Conservation (phyloP, 2,113 vertebrate species). For the Cromileptes altivelis region DNA sequence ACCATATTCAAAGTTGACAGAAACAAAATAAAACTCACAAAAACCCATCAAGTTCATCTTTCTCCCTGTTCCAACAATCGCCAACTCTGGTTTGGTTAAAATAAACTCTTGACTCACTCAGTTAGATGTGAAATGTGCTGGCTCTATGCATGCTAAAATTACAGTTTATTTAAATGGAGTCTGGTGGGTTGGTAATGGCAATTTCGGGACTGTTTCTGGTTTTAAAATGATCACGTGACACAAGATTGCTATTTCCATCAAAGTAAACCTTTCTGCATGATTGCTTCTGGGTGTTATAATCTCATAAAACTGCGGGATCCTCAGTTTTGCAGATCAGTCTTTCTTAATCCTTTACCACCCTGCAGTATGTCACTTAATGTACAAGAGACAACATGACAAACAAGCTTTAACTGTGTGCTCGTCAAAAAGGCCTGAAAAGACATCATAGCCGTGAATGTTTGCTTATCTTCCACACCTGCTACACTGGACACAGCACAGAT, state of each 20-base stretch:
- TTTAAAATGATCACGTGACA: neutral
- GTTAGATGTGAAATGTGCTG: too few species aligned
- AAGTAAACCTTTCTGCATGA: neutral
- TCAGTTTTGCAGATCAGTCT: neutral
- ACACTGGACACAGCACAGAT: neutral
- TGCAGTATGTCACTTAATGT: neutral
- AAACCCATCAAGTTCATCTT: too few species aligned
- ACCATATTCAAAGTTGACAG: too few species aligned
- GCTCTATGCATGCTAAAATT: too few species aligned
- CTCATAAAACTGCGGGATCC: constrained; percentile 6
- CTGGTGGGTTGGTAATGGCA: too few species aligned
- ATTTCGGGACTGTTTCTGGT: too few species aligned
- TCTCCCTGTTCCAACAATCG: too few species aligned
- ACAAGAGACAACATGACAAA: neutral
- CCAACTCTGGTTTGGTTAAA: too few species aligned
- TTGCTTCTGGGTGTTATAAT: neutral
- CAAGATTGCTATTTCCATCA: neutral
- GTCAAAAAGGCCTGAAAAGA: neutral
- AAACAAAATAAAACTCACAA: too few species aligned
- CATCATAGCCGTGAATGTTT: neutral
- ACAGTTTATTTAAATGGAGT: too few species aligned
- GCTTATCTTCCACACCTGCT: constrained; percentile 1
- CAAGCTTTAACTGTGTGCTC: neutral
- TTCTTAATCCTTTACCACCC: neutral
- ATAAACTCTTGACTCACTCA: too few species aligned